phyloP scores from a whole-genome alignment of 2,113 vertebrate genomes.

The Taurulus bubalis region DNA sequence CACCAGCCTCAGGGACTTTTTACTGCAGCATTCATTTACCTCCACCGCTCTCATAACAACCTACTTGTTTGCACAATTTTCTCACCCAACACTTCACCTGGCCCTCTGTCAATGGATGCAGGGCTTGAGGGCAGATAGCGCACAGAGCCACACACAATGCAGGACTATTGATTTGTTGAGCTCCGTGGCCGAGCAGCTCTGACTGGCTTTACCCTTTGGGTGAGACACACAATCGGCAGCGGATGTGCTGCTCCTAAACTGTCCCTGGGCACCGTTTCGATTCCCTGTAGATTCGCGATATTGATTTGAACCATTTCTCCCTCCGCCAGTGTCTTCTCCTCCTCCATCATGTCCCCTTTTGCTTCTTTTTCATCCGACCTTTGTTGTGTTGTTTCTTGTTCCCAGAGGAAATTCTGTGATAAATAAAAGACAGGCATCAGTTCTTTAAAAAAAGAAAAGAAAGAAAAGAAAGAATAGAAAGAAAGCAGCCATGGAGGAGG shows the following conservation, averaged over 20 bases:
- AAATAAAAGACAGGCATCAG: slow-evolving; percentile 66
- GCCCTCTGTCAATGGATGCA: slow-evolving; percentile 43
- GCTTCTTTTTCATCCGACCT: slow-evolving; percentile 57
- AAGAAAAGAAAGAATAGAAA: not conserved
- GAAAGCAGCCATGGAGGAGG: slow-evolving; percentile 3
- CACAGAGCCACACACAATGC: slow-evolving; percentile 39
- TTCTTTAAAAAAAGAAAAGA: not conserved
- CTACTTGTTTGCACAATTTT: slow-evolving; percentile 57
- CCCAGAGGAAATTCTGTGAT: slow-evolving; percentile 69
- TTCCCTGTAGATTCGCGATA: slow-evolving; percentile 74
- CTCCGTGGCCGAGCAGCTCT: slow-evolving; percentile 57
- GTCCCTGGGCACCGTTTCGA: slow-evolving; percentile 73
- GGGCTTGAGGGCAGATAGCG: slow-evolving; percentile 44
- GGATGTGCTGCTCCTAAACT: slow-evolving; percentile 74
- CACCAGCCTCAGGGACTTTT: slow-evolving; percentile 12
- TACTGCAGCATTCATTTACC: slow-evolving; percentile 45
- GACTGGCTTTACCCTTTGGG: slow-evolving; percentile 64
- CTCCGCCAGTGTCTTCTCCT: slow-evolving; percentile 52
- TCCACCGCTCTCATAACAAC: slow-evolving; percentile 22
- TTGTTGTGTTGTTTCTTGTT: slow-evolving; percentile 65
- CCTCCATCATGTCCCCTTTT: slow-evolving; percentile 69
- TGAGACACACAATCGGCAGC: slow-evolving; percentile 72
- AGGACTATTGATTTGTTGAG: slow-evolving; percentile 75
- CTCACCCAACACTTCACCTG: slow-evolving; percentile 46
- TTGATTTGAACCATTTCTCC: slow-evolving; percentile 72